A percentile compares a stretch with the other conserved stretches of the same genome.
These are phyloP conservation scores for Lysandra coridon DNA, from an alignment of 2,888 invertebrate species.

Conservation along the genomic window DNA sequence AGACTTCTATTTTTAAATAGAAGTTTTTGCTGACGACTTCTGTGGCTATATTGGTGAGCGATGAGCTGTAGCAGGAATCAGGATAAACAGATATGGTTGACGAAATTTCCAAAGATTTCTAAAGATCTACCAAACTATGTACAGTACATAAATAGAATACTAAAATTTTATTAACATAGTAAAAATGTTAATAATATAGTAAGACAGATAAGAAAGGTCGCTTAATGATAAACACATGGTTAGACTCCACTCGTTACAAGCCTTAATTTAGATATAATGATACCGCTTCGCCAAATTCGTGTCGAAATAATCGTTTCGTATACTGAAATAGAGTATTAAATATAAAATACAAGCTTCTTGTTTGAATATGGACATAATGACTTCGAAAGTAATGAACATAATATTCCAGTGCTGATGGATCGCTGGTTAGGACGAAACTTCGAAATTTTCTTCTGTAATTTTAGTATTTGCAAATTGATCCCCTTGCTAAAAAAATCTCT, in stretches of 20 bases:
- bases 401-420: neutral
- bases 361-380: neutral
- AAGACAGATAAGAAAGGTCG: neutral
- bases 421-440: neutral
- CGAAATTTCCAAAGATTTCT: too few relatives aligned
- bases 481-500: too few relatives aligned
- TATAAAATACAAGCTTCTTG: neutral
- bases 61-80: too few relatives aligned
- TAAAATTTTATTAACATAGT: neutral
- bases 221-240: neutral
- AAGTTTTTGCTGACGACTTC: too few relatives aligned
- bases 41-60: too few relatives aligned
- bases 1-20: too few relatives aligned
- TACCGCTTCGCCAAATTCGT: neutral
- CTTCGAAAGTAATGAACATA: neutral
- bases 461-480: too few relatives aligned
- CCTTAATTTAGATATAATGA: constrained; percentile 12
- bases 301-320: constrained; percentile 4
- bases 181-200: too few relatives aligned
- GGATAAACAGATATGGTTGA: too few relatives aligned
- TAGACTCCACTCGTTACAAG: neutral
- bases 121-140: too few relatives aligned
- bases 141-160: too few relatives aligned
- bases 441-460: too few relatives aligned
- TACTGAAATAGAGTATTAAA: neutral